phyloP scores from a whole-genome alignment of 2,113 vertebrate genomes.

The Galemys pyrenaicus region DNA sequence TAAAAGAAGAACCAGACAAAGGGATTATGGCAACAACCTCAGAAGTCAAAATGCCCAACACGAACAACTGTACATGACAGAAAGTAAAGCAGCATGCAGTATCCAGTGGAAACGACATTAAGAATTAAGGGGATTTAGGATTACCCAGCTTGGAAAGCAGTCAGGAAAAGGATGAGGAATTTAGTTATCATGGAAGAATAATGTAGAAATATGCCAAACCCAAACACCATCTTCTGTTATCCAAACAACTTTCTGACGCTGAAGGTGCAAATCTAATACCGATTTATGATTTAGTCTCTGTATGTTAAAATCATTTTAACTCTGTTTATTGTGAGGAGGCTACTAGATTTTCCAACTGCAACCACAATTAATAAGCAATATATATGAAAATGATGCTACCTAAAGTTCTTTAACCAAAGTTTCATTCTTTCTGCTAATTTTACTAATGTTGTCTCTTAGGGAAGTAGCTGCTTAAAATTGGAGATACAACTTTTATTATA shows the following conservation, averaged over 20 bases:
- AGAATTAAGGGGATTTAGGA: constrained; percentile 62
- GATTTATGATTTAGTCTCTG: neutral
- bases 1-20: constrained; percentile 67
- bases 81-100: constrained; percentile 29
- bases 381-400: neutral
- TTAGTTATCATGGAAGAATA: neutral
- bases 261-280: neutral
- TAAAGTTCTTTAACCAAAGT: neutral
- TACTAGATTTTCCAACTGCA: neutral
- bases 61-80: neutral
- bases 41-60: constrained; percentile 57
- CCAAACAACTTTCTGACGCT: neutral
- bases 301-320: neutral
- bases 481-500: neutral
- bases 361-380: neutral
- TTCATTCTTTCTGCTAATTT: neutral
- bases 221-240: neutral
- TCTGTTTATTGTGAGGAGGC: neutral
- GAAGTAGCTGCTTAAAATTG: neutral
- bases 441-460: neutral
- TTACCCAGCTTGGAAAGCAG: constrained; percentile 36
- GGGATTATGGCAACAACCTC: constrained; percentile 57
- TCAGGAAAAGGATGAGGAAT: constrained; percentile 24
- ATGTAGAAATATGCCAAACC: neutral
- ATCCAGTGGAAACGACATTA: constrained; percentile 59